Evolutionary conservation across 2,113 vertebrate species (phyloP).

Genomic region (Coptodon rendalli): DNA sequence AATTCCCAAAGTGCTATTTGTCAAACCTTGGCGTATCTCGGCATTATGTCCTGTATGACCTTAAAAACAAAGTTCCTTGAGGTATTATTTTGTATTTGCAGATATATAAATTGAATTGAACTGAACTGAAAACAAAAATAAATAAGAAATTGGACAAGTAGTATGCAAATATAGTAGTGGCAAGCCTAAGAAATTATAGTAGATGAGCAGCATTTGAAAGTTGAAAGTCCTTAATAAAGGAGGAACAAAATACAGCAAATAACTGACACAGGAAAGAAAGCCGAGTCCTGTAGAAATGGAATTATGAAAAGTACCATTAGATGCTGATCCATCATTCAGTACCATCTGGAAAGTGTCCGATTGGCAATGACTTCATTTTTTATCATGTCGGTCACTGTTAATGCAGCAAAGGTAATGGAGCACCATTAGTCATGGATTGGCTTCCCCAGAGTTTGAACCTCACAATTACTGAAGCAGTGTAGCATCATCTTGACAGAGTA

Average conservation of each 20-base stretch:
- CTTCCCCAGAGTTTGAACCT: neutral
- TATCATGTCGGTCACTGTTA: neutral
- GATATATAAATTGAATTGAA: neutral
- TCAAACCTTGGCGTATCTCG: neutral
- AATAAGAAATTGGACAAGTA: neutral
- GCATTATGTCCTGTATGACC: neutral
- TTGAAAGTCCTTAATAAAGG: neutral
- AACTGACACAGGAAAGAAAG: neutral
- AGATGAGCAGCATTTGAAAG: neutral
- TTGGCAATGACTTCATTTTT: neutral
- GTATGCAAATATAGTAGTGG: neutral
- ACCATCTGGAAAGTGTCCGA: neutral
- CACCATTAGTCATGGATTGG: neutral
- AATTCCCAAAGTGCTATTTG: neutral
- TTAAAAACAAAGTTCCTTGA: neutral
- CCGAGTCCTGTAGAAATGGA: neutral
- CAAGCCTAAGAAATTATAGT: neutral
- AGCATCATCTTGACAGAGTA: neutral
- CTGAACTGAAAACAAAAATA: neutral
- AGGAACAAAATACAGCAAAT: neutral
- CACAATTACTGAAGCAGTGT: neutral
- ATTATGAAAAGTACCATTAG: neutral
- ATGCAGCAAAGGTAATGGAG: neutral
- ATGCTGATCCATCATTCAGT: neutral
- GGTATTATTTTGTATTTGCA: neutral